phyloP scores from a whole-genome alignment of 2,797 vertebrate genomes.

The Pristis pectinata region DNA sequence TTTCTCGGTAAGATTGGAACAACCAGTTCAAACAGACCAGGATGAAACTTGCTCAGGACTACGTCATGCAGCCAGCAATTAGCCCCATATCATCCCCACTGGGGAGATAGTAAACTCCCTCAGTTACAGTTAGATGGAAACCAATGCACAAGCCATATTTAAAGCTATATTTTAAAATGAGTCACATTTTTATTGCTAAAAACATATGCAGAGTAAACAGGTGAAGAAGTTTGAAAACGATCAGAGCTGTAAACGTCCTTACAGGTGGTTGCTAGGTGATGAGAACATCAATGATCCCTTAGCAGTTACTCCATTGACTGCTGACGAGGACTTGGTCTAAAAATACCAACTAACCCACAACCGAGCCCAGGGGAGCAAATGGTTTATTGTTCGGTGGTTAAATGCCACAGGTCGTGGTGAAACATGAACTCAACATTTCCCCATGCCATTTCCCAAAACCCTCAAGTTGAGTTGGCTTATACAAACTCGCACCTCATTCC shows the following conservation, averaged over 20 bases:
- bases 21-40: not conserved
- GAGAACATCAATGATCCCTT: constrained; percentile 13
- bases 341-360: not conserved
- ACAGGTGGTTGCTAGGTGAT: constrained; percentile 24
- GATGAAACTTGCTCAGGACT: not conserved
- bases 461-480: not conserved
- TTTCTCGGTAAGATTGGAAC: not conserved
- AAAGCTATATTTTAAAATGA: not conserved
- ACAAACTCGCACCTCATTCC: not conserved
- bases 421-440: not conserved
- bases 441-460: not conserved
- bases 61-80: not conserved
- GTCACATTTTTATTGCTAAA: not conserved
- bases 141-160: not conserved
- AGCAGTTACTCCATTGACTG: not conserved
- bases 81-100: not conserved
- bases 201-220: not conserved
- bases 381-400: not conserved
- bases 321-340: not conserved
- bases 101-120: not conserved
- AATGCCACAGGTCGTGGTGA: constrained; percentile 22
- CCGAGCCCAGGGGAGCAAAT: not conserved
- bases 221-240: not conserved
- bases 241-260: not conserved
- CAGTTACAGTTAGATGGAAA: not conserved